Conservation (phyloP, 1,140 invertebrate genomes). For the Zaprionus gabonicus region DNA sequence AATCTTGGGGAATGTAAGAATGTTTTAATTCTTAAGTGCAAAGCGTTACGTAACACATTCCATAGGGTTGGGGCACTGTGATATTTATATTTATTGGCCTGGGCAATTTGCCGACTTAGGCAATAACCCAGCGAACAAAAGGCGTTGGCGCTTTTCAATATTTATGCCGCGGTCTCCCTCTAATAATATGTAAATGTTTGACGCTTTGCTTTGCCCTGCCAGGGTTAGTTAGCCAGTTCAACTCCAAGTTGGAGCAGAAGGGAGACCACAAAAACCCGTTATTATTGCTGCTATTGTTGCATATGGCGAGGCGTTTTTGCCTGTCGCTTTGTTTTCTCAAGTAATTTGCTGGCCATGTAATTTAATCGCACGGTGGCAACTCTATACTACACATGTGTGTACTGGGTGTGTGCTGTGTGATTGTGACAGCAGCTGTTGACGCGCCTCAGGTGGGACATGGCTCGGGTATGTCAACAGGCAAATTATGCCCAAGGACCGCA, state of each 20-base stretch:
- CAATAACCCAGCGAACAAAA: slow-evolving; percentile 53
- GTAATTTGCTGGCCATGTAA: slow-evolving; percentile 56
- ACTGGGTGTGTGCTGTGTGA: slow-evolving; percentile 11
- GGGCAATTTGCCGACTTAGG: slow-evolving; percentile 56
- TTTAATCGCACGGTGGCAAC: slow-evolving; percentile 46
- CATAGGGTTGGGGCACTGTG: not conserved
- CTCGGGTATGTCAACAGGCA: slow-evolving; percentile 50
- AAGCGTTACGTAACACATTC: not conserved
- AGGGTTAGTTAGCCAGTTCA: not conserved
- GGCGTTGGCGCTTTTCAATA: slow-evolving; percentile 58
- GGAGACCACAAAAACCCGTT: slow-evolving; percentile 45
- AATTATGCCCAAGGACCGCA: slow-evolving; percentile 48
- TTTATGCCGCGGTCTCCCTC: slow-evolving; percentile 35
- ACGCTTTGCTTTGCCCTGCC: slow-evolving; percentile 11
- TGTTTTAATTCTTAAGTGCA: slow-evolving; percentile 5
- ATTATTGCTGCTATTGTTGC: slow-evolving; percentile 58
- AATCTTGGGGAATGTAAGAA: not conserved
- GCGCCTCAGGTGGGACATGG: slow-evolving; percentile 36
- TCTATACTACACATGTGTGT: slow-evolving; percentile 15
- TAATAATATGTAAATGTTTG: slow-evolving; percentile 54
- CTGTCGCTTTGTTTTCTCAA: slow-evolving; percentile 58
- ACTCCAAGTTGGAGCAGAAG: not conserved
- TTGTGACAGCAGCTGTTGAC: slow-evolving; percentile 48
- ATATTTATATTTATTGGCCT: slow-evolving; percentile 60
- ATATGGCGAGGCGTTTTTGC: slow-evolving; percentile 53